A percentile compares a stretch with the other conserved stretches of the same genome.
Conservation (phyloP, 2,888 invertebrate species). For the Nowickia ferox region DNA sequence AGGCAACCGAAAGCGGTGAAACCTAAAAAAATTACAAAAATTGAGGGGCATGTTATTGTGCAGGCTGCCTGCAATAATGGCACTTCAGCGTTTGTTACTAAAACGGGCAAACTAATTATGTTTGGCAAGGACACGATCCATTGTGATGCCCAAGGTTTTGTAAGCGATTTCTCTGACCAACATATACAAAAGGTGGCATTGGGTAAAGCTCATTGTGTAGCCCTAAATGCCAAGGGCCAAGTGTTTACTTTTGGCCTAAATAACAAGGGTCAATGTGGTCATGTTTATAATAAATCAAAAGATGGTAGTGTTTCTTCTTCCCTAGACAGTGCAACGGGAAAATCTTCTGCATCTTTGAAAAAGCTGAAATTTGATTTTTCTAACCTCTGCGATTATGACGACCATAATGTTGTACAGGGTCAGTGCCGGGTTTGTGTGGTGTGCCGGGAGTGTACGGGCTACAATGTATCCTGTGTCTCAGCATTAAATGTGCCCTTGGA, state of each 20-base stretch:
- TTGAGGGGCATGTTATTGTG: constrained; percentile 92
- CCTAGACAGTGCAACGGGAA: constrained; percentile 62
- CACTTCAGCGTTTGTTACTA: constrained; percentile 95
- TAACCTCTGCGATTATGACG: constrained; percentile 84
- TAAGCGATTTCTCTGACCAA: constrained; percentile 89
- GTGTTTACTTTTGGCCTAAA: constrained; percentile 98
- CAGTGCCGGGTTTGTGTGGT: constrained; percentile 88
- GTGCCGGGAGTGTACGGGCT: constrained; percentile 97
- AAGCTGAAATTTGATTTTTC: constrained; percentile 80
- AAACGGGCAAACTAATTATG: constrained; percentile 95
- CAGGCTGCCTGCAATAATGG: constrained; percentile 97
- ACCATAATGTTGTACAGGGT: constrained; percentile 84
- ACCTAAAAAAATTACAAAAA: constrained; percentile 95
- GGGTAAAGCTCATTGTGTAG: constrained; percentile 98
- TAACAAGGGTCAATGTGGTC: constrained; percentile 98
- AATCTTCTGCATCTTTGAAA: constrained; percentile 69
- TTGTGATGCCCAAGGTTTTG: constrained; percentile 89
- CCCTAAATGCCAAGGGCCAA: constrained; percentile 93
- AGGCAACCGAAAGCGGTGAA: constrained; percentile 95
- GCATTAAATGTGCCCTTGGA: constrained; percentile 88
- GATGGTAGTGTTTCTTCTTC: constrained; percentile 80
- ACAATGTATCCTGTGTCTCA: constrained; percentile 90
- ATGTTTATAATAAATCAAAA: constrained; percentile 87
- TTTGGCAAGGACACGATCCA: constrained; percentile 97
- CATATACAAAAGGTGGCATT: constrained; percentile 90